Evolutionary conservation across 2,888 invertebrate species (phyloP), one percentile per base, ranked within the genome.

Genomic region (Chymomyza fuscimana): DNA sequence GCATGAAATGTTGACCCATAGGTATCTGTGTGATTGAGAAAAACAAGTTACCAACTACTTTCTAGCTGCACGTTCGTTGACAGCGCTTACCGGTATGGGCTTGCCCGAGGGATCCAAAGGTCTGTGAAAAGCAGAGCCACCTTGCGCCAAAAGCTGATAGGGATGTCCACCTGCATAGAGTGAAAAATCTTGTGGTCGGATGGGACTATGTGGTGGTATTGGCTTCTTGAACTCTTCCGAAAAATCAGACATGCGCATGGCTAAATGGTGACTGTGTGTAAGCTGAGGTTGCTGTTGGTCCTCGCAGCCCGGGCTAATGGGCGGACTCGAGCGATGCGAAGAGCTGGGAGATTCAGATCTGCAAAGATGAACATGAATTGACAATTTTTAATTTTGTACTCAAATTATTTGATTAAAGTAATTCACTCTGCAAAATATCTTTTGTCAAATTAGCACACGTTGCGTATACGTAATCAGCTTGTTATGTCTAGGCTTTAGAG

Each of bases 281-380:
- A 69, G 67, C 32, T 72, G 77, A 0, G 92, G 92, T n/a, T 65
- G 65, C 70, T 81, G 87, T 75, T 93, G 94, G 64, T 96, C 96
- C 89, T 97, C 97, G 46, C 96, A 96, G 2, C 96, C 96, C 0
- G 96, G 96, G 10, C 96, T 96, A 60, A 97, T 97, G 0, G 96
- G 96, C 0, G 96, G 96, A 91, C 96, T 96, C 69, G 95, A 95
- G 85, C 95, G 95, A 75, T 94, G 94, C 46, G 95, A 94, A 7
- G 93, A 95, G 69, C 89, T 88, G 63, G 92, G 92, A 81, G 92
- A 92, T 85, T 92, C 92, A 7, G 92, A 92, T 89, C 92, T 92
- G 74, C 2, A 71, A 67, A 6, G 15, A 16, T 54, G n/a, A 64
- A 9, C 15, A 25, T 25, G 25, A 25, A 25, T 25, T 25, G 25